Percentiles rank a stretch among this genome's conserved stretches.
Evolutionary conservation across 2,113 vertebrate genomes (phyloP).

Genomic region (Himantopus leucocephalus): DNA sequence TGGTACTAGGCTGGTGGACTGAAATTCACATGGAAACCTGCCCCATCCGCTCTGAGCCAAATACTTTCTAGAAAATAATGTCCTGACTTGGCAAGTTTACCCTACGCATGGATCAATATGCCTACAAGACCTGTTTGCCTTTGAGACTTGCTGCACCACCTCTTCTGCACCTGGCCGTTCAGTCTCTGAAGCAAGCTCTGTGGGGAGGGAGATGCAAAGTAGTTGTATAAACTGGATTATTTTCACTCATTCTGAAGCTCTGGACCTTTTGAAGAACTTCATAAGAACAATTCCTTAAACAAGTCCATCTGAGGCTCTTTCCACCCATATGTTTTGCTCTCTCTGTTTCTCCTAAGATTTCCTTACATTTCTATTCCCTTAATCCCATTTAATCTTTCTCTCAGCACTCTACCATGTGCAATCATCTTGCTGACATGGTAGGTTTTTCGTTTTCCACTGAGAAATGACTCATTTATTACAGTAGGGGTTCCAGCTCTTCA

Average conservation of each 20-base stretch:
- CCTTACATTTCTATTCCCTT: constrained; percentile 6
- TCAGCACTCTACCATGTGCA: background rate
- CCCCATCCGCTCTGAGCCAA: background rate
- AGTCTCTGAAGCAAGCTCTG: background rate
- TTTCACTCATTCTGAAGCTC: background rate
- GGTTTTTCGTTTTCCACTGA: constrained; percentile 52
- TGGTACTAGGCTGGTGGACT: background rate
- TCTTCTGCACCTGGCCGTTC: background rate
- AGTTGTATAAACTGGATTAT: background rate
- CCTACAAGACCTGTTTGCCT: background rate
- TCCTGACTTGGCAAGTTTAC: background rate
- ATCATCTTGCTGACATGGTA: constrained; percentile 39
- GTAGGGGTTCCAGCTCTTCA: constrained; percentile 55
- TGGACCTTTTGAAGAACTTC: background rate
- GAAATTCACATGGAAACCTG: background rate
- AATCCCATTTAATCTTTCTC: background rate
- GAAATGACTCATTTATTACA: constrained; percentile 71
- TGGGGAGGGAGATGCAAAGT: background rate
- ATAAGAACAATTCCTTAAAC: background rate
- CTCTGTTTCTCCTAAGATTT: background rate
- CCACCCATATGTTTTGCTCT: background rate
- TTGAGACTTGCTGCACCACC: background rate
- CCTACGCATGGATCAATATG: background rate
- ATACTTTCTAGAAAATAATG: background rate
- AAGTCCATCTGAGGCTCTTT: background rate